A percentile compares a stretch with the other conserved stretches of the same genome.
These are phyloP conservation scores for Eciton burchellii DNA, from an alignment of 1,140 invertebrate species.

Conservation along the genomic window DNA sequence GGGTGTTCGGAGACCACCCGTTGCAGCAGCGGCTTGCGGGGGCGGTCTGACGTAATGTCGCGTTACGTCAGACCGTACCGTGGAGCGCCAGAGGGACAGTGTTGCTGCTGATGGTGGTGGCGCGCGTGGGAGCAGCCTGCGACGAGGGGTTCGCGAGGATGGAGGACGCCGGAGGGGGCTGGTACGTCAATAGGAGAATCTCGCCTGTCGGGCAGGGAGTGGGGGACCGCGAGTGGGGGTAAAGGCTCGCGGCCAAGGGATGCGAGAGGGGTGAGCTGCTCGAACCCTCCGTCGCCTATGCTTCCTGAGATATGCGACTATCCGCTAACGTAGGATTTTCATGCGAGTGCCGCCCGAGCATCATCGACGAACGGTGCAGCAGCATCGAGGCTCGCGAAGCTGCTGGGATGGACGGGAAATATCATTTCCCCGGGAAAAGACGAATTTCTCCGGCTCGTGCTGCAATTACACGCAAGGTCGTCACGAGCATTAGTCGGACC, in stretches of 20 bases:
- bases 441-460: neutral
- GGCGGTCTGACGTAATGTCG: slow-evolving; percentile 50
- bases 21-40: slow-evolving; percentile 32
- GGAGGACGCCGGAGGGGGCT: neutral
- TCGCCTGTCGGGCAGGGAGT: slow-evolving; percentile 22
- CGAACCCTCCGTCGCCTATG: neutral
- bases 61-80: slow-evolving; percentile 49
- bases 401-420: neutral
- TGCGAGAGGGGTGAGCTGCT: slow-evolving; percentile 28
- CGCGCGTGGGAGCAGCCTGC: slow-evolving; percentile 11
- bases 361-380: neutral
- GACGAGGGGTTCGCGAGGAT: slow-evolving; percentile 1
- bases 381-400: neutral
- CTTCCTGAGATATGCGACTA: slow-evolving; percentile 36
- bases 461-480: neutral
- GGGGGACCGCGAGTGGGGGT: slow-evolving; percentile 37
- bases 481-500: neutral
- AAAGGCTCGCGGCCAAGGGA: slow-evolving; percentile 32
- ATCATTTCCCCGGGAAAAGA: neutral
- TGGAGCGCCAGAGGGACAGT: neutral
- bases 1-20: slow-evolving; percentile 31
- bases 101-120: neutral
- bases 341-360: neutral
- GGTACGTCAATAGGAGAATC: slow-evolving; percentile 59
- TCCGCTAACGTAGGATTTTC: slow-evolving; percentile 37